Evolutionary conservation across 2,113 vertebrate genomes (phyloP).

Genomic region (Ptilorrhoa leucosticta): DNA sequence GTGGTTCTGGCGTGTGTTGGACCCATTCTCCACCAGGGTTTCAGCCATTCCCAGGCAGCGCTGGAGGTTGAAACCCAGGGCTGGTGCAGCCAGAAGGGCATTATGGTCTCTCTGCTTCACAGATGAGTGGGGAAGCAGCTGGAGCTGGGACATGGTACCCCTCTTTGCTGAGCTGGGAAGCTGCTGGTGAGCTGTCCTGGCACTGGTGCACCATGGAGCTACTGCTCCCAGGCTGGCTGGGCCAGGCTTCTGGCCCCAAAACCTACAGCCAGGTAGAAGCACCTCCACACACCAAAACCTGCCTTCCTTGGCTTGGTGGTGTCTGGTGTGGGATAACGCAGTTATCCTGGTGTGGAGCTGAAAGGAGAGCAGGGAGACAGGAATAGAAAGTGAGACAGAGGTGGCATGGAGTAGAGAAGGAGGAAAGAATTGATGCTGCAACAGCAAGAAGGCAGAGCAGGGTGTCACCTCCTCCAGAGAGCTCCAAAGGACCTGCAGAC

Average conservation of each 20-base stretch:
- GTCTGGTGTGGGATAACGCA: neutral
- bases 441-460: neutral
- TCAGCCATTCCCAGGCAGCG: neutral
- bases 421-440: neutral
- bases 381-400: neutral
- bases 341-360: neutral
- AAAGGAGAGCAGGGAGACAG: neutral
- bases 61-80: neutral
- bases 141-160: neutral
- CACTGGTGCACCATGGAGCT: fast-evolving
- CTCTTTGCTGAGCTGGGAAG: neutral
- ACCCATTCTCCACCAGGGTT: neutral
- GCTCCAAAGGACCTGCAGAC: fast-evolving
- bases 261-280: neutral
- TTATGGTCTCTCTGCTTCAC: neutral
- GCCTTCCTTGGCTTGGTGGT: neutral
- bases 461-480: neutral
- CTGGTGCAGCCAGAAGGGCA: neutral
- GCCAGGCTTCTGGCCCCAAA: neutral
- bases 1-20: fast-evolving
- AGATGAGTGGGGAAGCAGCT: neutral
- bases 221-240: neutral
- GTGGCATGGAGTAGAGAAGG: neutral
- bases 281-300: neutral
- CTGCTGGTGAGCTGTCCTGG: neutral